Evolutionary conservation across 2,888 invertebrate genomes (phyloP).

Genomic region (Phragmatobia fuliginosa): DNA sequence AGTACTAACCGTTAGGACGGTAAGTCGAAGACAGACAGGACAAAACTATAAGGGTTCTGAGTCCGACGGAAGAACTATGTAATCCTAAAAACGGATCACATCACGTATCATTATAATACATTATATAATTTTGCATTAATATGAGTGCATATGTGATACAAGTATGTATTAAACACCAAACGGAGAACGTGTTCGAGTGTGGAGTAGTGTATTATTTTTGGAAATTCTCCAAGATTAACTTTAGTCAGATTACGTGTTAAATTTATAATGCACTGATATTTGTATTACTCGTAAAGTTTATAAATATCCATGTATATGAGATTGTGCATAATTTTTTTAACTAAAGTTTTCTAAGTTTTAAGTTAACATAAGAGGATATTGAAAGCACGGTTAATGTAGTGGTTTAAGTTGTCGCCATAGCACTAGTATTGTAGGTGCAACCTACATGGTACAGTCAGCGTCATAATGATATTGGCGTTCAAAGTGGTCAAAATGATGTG

Average conservation of each 20-base stretch:
- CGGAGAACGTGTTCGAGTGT: slow-evolving; percentile 30
- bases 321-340: neutral
- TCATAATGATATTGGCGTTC: no score
- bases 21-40: no score
- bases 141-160: neutral
- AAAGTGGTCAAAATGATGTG: no score
- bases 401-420: no score
- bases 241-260: slow-evolving; percentile 36
- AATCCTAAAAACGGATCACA: no score
- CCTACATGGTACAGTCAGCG: no score
- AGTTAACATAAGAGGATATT: neutral
- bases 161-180: slow-evolving; percentile 30
- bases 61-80: no score
- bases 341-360: neutral
- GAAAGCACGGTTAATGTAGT: no score
- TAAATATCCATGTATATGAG: neutral
- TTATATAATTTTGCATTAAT: neutral
- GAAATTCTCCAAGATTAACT: slow-evolving; percentile 41
- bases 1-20: no score
- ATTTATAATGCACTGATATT: slow-evolving; percentile 29
- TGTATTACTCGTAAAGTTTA: slow-evolving; percentile 10
- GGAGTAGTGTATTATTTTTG: slow-evolving; percentile 46
- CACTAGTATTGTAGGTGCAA: no score
- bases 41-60: no score
- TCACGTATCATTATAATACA: neutral